phyloP scores from a whole-genome alignment of 2,113 vertebrate genomes.

The Myotis lucifugus region DNA sequence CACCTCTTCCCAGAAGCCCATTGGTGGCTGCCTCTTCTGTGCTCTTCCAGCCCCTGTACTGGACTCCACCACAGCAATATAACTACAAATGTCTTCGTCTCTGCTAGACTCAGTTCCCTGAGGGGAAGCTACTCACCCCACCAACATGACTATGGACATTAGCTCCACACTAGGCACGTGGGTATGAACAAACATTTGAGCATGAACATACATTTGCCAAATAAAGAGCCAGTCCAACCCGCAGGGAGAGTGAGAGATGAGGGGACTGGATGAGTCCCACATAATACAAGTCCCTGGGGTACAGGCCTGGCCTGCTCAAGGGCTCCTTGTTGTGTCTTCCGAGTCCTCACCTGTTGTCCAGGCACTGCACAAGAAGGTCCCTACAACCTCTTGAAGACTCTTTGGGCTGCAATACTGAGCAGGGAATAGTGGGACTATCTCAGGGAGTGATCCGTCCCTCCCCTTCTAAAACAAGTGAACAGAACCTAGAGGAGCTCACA shows the following conservation, averaged over 20 bases:
- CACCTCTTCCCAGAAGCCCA: neutral
- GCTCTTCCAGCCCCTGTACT: neutral
- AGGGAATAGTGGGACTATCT: neutral
- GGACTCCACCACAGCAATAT: neutral
- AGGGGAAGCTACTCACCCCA: neutral
- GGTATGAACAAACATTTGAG: neutral
- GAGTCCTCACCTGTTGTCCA: neutral
- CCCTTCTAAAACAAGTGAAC: slow-evolving; percentile 18
- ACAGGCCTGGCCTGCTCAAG: neutral
- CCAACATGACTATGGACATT: neutral
- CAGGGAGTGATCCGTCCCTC: neutral
- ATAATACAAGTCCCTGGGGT: neutral
- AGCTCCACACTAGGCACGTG: neutral
- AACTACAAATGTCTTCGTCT: neutral
- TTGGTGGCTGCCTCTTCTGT: neutral
- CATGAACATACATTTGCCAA: neutral
- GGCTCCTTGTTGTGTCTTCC: neutral
- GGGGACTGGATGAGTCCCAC: neutral
- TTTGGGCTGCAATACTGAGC: neutral
- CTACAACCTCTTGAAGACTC: neutral
- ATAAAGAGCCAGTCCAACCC: neutral
- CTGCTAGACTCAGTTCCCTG: neutral
- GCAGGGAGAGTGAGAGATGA: neutral
- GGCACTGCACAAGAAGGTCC: neutral
- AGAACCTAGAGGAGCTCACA: neutral